Evolutionary conservation across 1,140 invertebrate species (phyloP), one percentile per base, ranked within the genome.

Genomic region (Bombus soroeensis): DNA sequence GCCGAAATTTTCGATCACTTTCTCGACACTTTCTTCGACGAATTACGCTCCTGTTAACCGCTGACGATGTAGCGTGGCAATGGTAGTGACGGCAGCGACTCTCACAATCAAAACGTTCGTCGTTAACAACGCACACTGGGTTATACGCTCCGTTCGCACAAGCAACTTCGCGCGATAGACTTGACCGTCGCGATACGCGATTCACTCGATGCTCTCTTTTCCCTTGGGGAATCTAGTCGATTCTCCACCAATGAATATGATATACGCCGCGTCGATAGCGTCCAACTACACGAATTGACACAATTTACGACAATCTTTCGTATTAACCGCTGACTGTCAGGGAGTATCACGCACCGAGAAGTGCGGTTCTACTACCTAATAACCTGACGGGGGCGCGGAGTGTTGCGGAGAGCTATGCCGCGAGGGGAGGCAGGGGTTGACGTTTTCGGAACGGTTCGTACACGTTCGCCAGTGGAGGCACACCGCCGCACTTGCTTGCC

Each of bases 391-490:
- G 68, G 87, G 83, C 86, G 84, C 82, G 86, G 85, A 68, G 73
- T 71, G 80, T 81, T 73, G 89, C 83, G 85, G 80, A 85, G 78
- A 71, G 76, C 74, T 64, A 66, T 57, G 47, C 73, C 68, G 81
- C 85, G 79, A 82, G 77, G 87, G 89, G 87, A 86, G 81, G 80
- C 70, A 82, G 39, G 39, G 89, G 82, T 87, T 86, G 81, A 93
- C 86, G 92, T 93, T 93, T 93, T 93, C 73, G 82, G 87, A 87
- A 92, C 68, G 92, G 92, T 85, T 90, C 86, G 87, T 93, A 92
- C 81, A 68, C 85, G 81, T 80, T 85, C 90, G 88, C 83, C 87
- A 85, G 80, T 85, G 87, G 89, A 83, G 80, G 86, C 80, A 79
- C 83, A 81, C 83, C 78, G 79, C 89, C 75, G 86, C 85, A 85